Conservation (phyloP, 64 coral and sea anemone species). For the Pocillopora damicornis region DNA sequence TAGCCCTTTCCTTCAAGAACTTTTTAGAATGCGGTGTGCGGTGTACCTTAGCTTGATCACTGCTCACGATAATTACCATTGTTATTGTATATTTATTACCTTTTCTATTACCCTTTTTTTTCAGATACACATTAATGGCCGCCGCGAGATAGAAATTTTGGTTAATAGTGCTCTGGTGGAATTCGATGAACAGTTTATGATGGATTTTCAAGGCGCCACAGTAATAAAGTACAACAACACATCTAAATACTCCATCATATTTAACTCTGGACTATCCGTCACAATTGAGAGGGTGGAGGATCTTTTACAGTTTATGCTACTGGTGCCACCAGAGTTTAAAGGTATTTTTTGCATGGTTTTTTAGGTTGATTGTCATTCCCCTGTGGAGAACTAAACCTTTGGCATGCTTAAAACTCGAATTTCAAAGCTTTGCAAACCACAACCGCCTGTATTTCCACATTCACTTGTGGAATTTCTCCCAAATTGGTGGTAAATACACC, state of each 20-base stretch:
- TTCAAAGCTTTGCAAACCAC: no score
- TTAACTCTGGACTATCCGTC: conserved; percentile 48
- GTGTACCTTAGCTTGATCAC: no score
- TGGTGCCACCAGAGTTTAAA: conserved; percentile 35
- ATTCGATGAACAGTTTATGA: conserved; percentile 35
- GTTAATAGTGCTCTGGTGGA: conserved; percentile 41
- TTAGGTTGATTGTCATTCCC: no score
- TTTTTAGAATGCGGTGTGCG: no score
- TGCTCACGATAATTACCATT: no score
- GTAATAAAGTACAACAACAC: conserved; percentile 36
- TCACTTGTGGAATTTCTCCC: no score
- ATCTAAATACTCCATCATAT: conserved; percentile 44
- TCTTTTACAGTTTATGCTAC: conserved; percentile 44
- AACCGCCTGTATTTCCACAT: no score
- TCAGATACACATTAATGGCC: conserved; percentile 42
- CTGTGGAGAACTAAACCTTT: no score
- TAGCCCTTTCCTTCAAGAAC: no score
- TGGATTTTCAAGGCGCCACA: conserved; percentile 16
- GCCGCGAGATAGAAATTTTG: conserved; percentile 23
- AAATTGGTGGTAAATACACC: no score
- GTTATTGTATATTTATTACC: no score
- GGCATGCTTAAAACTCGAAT: no score
- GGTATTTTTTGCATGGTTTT: background rate
- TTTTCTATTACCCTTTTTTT: background rate
- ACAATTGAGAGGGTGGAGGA: conserved; percentile 7